Conservation (phyloP, 2,797 vertebrate species). For the Chrysocyon brachyurus region DNA sequence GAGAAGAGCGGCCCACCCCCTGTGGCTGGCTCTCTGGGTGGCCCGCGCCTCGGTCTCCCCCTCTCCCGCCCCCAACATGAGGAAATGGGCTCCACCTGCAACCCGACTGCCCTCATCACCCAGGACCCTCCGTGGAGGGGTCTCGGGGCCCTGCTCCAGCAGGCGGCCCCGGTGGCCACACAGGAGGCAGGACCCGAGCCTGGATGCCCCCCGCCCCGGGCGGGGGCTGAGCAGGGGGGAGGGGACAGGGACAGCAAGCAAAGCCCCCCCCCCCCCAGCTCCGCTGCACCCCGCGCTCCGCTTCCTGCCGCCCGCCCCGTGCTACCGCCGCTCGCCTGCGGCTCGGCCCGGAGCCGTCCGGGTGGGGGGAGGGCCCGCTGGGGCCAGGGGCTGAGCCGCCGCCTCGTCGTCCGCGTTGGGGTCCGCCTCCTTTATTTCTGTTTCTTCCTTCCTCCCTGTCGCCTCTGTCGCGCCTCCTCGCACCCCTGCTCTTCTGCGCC, state of each 20-base stretch:
- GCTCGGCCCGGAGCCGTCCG: neutral
- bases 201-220: neutral
- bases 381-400: slow-evolving; percentile 61
- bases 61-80: too few relatives aligned
- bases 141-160: neutral
- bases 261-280: neutral
- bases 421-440: slow-evolving; percentile 87
- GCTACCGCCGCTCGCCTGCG: neutral
- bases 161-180: neutral
- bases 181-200: neutral
- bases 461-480: slow-evolving; percentile 86
- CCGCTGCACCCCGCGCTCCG: neutral
- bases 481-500: slow-evolving; percentile 89
- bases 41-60: neutral
- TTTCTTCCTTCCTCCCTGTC: slow-evolving; percentile 86
- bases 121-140: neutral
- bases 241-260: neutral
- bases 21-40: neutral
- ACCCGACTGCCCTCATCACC: neutral
- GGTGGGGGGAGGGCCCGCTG: neutral
- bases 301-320: neutral
- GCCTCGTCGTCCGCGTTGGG: slow-evolving; percentile 63
- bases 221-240: neutral
- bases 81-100: neutral
- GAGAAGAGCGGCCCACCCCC: too few relatives aligned